phyloP scores from a whole-genome alignment of 2,888 invertebrate genomes.

The Drosophila merina region DNA sequence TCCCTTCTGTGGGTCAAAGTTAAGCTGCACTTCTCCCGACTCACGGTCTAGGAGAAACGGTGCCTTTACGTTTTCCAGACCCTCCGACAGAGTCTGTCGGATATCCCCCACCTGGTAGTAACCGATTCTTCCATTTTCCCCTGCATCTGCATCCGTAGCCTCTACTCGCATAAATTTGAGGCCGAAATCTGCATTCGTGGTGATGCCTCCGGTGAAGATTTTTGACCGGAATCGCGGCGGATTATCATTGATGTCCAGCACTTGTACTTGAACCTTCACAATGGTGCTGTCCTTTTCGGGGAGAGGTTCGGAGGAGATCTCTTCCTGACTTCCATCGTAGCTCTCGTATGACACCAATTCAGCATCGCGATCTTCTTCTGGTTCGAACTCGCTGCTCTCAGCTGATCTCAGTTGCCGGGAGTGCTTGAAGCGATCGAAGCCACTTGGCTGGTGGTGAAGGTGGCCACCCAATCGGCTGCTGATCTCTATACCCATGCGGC shows the following conservation, averaged over 20 bases:
- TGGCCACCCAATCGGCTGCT: conserved; percentile 40
- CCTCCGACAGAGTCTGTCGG: conserved; percentile 93
- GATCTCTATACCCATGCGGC: conserved; percentile 54
- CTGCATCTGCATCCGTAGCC: conserved; percentile 91
- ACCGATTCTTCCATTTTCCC: conserved; percentile 89
- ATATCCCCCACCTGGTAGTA: conserved; percentile 92
- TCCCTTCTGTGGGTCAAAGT: conserved; percentile 97
- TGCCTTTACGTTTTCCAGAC: conserved; percentile 91
- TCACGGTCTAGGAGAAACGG: conserved; percentile 93
- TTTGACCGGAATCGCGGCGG: conserved; percentile 91
- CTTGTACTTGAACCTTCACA: conserved; percentile 88
- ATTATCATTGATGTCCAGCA: conserved; percentile 96
- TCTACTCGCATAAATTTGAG: conserved; percentile 93
- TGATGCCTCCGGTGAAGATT: conserved; percentile 96
- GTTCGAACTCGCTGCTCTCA: conserved; percentile 33
- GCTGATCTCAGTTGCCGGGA: conserved; percentile 65
- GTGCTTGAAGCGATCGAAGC: conserved; percentile 74
- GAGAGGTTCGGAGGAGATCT: not conserved
- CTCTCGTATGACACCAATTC: conserved; percentile 51
- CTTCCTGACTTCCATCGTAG: conserved; percentile 37
- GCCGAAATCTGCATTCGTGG: conserved; percentile 96
- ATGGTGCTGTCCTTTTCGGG: conserved; percentile 87
- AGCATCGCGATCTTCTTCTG: conserved; percentile 22
- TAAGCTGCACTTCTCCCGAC: conserved; percentile 93
- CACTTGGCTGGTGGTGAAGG: conserved; percentile 27